Evolutionary conservation across 1,140 invertebrate species (phyloP).

Genomic region (Drosophila sp.): DNA sequence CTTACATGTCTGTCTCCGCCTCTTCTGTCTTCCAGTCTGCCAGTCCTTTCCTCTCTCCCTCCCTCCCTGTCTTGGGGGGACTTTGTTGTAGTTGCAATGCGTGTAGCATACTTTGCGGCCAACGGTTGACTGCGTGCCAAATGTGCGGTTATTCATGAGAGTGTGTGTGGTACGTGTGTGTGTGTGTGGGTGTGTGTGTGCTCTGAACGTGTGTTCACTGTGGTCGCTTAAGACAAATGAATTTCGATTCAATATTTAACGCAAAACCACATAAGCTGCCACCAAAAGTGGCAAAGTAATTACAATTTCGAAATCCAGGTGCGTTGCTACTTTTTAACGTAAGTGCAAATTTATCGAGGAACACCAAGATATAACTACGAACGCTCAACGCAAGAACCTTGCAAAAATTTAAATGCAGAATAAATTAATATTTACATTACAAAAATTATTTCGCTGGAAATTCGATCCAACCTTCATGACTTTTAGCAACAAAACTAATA

Average conservation of each 20-base stretch:
- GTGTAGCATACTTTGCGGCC: conserved; percentile 68
- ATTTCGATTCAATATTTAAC: conserved; percentile 70
- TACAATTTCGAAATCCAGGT: conserved; percentile 55
- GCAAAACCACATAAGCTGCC: conserved; percentile 62
- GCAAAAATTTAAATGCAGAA: too few species aligned
- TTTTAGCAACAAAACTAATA: too few species aligned
- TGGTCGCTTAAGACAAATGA: conserved; percentile 67
- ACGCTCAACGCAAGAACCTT: too few species aligned
- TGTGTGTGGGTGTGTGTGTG: conserved; percentile 2
- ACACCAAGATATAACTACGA: too few species aligned
- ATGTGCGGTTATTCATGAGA: conserved; percentile 33
- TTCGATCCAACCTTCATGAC: too few species aligned
- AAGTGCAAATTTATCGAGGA: conserved; percentile 1
- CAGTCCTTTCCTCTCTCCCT: background rate
- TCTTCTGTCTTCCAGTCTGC: background rate
- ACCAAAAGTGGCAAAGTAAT: conserved; percentile 71
- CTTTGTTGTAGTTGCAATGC: conserved; percentile 35
- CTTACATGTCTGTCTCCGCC: conserved; percentile 5
- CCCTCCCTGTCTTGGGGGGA: background rate
- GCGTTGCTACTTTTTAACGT: background rate
- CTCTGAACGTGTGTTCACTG: conserved; percentile 9
- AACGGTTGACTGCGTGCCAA: conserved; percentile 42
- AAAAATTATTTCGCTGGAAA: too few species aligned
- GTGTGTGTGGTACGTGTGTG: background rate
- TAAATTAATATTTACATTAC: too few species aligned